Evolutionary conservation across 2,113 vertebrate species (phyloP), one percentile per base, ranked within the genome.

Genomic region (Nettapus auritus): DNA sequence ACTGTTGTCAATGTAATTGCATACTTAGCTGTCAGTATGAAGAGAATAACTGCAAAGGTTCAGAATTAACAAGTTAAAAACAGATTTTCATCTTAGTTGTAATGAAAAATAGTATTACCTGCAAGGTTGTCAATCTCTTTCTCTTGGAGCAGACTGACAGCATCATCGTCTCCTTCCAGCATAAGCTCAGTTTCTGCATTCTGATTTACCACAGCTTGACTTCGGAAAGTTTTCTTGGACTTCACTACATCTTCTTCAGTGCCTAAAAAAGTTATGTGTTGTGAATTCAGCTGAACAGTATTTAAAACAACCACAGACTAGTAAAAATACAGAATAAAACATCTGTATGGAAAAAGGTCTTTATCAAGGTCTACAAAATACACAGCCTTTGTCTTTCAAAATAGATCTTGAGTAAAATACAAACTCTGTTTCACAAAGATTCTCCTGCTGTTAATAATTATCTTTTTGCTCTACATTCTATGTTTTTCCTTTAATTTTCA

Each of bases 121-220:
- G 99, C 99, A 74, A 99, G 97, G 95, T 99, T 99, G 98, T 99
- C 99, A 66, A 99, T 98, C 95, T 99, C 99, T 78, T 99, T 99
- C 96, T 99, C 99, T 88, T 99, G 99, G 62, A 99, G 98, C 75
- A 99, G 98, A 88, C 99, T 99, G 95, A 98, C 98, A 4, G 98
- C 97, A 73, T 99, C 99, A 18, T 99, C 99, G 17, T 99, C 99
- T 64, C 98, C 99, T 95, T 99, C 99, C 82, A 99, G 97, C 98
- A 99, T 98, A 67, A 99, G 98, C 66, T 99, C 99, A 0, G 98
- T 97, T 97, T 99, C 99, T 2, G 98, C 97, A 93, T 97, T 99
- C 96, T 99, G 99, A 97, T 97, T 99, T 81, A 98, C 98, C 28
- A 98, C 96, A 11, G 98, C 97, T 90, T 99, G 99, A 95, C 98